phyloP scores from a whole-genome alignment of 2,888 invertebrate genomes.

The Craniophora ligustri region DNA sequence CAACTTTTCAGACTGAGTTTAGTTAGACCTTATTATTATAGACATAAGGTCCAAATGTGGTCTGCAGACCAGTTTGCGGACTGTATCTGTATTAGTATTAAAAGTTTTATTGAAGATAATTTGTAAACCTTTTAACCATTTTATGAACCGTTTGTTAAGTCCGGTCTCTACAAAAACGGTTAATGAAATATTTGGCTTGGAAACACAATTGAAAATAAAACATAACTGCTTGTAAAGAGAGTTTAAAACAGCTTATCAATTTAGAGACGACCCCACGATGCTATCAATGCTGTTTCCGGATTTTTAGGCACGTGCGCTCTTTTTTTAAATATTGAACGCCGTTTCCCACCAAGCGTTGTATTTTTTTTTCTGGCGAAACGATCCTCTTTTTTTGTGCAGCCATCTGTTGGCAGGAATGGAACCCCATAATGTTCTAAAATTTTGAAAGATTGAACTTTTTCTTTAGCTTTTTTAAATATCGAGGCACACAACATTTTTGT shows the following conservation, averaged over 20 bases:
- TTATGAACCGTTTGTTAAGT: no score
- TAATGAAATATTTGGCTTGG: no score
- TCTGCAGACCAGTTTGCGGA: no score
- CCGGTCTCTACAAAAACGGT: no score
- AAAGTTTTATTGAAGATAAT: no score
- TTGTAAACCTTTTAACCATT: no score
- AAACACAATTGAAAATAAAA: constrained; percentile 14
- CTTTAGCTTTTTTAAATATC: not conserved
- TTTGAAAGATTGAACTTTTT: not conserved
- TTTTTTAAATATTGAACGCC: constrained; percentile 25
- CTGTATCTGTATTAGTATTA: no score
- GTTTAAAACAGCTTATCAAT: constrained; percentile 19
- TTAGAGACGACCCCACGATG: constrained; percentile 11
- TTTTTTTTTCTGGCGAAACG: constrained; percentile 1
- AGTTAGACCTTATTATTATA: no score
- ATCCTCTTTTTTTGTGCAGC: not conserved
- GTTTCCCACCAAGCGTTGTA: constrained; percentile 6
- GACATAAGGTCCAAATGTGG: no score
- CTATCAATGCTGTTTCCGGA: constrained; percentile 34
- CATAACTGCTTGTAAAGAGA: constrained; percentile 14
- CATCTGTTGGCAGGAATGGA: not conserved
- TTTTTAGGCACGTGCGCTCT: constrained; percentile 27
- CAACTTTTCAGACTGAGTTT: no score
- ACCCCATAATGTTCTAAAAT: not conserved
- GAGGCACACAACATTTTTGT: no score